Evolutionary conservation across 2,888 invertebrate genomes (phyloP).

Genomic region (Chouioia cunea): DNA sequence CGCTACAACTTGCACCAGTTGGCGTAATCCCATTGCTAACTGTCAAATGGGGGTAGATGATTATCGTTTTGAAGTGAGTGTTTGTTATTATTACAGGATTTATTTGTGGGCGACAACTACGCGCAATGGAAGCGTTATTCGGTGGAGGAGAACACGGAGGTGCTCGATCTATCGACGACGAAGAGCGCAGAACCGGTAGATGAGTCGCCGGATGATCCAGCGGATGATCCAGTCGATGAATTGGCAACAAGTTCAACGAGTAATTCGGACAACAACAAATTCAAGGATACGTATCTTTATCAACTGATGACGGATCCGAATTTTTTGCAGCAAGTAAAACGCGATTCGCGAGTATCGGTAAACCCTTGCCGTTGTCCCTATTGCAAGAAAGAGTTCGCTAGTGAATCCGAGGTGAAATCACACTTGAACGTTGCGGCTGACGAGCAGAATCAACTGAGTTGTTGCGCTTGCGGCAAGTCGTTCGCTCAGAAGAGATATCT

Average conservation of each 20-base stretch:
- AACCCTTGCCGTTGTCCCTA: slow-evolving; percentile 57
- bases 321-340: slow-evolving; percentile 54
- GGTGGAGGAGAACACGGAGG: slow-evolving; percentile 26
- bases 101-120: slow-evolving; percentile 16
- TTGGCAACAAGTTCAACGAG: no score
- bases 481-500: slow-evolving; percentile 63
- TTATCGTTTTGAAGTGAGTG: neutral
- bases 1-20: neutral
- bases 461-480: slow-evolving; percentile 63
- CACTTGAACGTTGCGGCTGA: slow-evolving; percentile 58
- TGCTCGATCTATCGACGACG: slow-evolving; percentile 34
- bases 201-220: neutral
- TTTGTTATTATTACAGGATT: slow-evolving; percentile 16
- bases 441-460: slow-evolving; percentile 56
- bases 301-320: slow-evolving; percentile 63
- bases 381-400: slow-evolving; percentile 59
- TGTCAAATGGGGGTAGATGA: neutral
- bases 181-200: no score
- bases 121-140: slow-evolving; percentile 37
- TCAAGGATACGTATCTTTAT: slow-evolving; percentile 61
- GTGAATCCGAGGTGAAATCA: slow-evolving; percentile 53
- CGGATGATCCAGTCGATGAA: no score
- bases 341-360: slow-evolving; percentile 23
- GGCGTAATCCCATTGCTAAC: no score
- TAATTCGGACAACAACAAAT: slow-evolving; percentile 38